phyloP scores from a whole-genome alignment of 1,140 invertebrate species.

The Polypedilum pembai region DNA sequence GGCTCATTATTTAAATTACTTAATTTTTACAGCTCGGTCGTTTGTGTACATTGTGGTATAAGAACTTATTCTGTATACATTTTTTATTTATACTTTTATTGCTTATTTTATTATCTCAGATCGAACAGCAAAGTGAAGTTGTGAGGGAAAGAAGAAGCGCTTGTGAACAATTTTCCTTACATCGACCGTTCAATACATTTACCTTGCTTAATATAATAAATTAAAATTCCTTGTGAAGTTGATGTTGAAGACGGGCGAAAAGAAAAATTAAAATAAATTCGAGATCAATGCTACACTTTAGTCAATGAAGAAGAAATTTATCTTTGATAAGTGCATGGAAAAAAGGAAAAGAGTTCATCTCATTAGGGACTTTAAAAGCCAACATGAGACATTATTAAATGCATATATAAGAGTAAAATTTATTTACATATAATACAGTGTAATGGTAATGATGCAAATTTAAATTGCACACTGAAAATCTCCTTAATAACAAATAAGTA shows the following conservation, averaged over 20 bases:
- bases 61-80: not conserved
- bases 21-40: constrained; percentile 6
- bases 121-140: not conserved
- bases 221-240: constrained; percentile 7
- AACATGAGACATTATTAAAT: constrained; percentile 3
- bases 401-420: not conserved
- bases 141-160: constrained; percentile 1
- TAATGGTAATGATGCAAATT: not conserved
- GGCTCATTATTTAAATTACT: constrained; percentile 25
- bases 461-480: too few relatives aligned
- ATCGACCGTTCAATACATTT: not conserved
- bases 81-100: constrained; percentile 22
- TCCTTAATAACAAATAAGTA: not conserved
- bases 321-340: not conserved
- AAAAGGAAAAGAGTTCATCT: not conserved
- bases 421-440: not conserved
- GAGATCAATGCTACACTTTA: not conserved
- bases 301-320: not conserved
- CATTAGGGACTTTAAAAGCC: not conserved
- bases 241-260: not conserved
- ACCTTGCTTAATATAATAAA: not conserved
- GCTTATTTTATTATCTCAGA: constrained; percentile 26
- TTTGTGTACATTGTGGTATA: not conserved
- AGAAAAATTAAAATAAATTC: not conserved
- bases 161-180: not conserved